A percentile compares a stretch with the other conserved stretches of the same genome.
These are phyloP conservation scores for Pseudococcus viburni DNA, from an alignment of 2,888 invertebrate species.

Conservation along the genomic window DNA sequence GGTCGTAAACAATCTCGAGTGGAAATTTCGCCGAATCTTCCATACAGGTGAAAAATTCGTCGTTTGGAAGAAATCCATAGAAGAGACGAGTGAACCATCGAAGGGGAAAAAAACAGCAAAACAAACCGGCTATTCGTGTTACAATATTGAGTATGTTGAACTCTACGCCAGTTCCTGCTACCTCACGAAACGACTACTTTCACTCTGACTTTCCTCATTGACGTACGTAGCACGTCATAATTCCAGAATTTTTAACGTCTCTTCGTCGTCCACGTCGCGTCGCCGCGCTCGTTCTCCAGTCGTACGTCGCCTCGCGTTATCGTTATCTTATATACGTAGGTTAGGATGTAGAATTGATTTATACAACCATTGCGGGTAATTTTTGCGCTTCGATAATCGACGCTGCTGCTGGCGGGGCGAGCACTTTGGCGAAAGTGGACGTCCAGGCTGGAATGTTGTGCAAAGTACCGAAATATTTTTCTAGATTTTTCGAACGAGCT, in stretches of 20 bases:
- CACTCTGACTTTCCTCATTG: slow-evolving; percentile 57
- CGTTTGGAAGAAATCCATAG: slow-evolving; percentile 48
- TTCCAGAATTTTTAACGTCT: slow-evolving; percentile 48
- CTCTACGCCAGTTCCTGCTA: slow-evolving; percentile 55
- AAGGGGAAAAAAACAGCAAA: background rate
- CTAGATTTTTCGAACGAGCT: background rate
- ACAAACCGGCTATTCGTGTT: slow-evolving; percentile 51
- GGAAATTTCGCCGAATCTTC: background rate
- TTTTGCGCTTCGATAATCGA: background rate
- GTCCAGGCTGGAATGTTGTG: background rate
- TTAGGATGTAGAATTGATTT: background rate
- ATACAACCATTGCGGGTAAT: slow-evolving; percentile 18
- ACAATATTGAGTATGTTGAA: slow-evolving; percentile 56
- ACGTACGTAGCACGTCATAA: slow-evolving; percentile 46
- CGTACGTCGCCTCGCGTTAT: background rate
- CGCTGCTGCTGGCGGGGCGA: background rate
- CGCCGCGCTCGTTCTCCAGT: background rate
- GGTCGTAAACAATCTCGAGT: background rate
- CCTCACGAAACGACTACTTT: slow-evolving; percentile 55
- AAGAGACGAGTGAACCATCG: slow-evolving; percentile 19
- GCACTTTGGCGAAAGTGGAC: background rate
- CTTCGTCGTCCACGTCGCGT: background rate
- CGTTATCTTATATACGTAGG: background rate
- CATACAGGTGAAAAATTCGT: background rate
- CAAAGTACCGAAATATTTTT: background rate